Evolutionary conservation across 2,797 vertebrate species (phyloP).

Genomic region (Acrocephalus scirpaceus): DNA sequence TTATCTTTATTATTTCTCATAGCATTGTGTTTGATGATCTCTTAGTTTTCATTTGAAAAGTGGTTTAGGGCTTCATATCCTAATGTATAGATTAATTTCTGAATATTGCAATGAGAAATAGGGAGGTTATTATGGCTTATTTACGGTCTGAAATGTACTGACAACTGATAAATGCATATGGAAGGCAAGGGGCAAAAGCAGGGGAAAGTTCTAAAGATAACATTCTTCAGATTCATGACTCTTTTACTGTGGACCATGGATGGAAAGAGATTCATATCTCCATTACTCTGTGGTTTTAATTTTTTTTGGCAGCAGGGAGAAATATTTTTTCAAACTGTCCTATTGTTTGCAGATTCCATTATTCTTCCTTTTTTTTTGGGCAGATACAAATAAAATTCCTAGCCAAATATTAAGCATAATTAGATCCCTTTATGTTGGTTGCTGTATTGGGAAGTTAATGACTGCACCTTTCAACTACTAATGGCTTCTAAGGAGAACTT

Average conservation of each 20-base stretch:
- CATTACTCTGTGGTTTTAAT: slow-evolving; percentile 16
- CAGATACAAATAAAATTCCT: slow-evolving; percentile 25
- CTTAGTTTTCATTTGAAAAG: neutral
- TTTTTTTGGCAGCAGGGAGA: slow-evolving; percentile 45
- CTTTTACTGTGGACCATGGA: neutral
- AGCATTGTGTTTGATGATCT: neutral
- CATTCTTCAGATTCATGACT: slow-evolving; percentile 35
- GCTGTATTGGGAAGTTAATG: neutral
- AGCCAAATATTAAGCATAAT: slow-evolving; percentile 27
- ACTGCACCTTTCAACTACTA: neutral
- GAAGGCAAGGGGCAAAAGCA: neutral
- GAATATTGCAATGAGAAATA: neutral
- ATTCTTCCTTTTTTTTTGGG: neutral
- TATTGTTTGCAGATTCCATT: slow-evolving; percentile 50
- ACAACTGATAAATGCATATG: neutral
- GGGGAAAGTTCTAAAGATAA: slow-evolving; percentile 30
- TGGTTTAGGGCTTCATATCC: neutral
- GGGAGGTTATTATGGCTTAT: neutral
- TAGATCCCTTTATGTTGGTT: neutral
- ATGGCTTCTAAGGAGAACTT: neutral
- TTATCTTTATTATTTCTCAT: neutral
- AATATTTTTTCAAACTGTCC: neutral
- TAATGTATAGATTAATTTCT: neutral
- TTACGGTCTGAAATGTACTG: neutral
- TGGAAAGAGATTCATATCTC: slow-evolving; percentile 26